These are phyloP conservation scores for Cataglyphis hispanica DNA, from an alignment of 1,140 invertebrate genomes.

Conservation along the genomic window DNA sequence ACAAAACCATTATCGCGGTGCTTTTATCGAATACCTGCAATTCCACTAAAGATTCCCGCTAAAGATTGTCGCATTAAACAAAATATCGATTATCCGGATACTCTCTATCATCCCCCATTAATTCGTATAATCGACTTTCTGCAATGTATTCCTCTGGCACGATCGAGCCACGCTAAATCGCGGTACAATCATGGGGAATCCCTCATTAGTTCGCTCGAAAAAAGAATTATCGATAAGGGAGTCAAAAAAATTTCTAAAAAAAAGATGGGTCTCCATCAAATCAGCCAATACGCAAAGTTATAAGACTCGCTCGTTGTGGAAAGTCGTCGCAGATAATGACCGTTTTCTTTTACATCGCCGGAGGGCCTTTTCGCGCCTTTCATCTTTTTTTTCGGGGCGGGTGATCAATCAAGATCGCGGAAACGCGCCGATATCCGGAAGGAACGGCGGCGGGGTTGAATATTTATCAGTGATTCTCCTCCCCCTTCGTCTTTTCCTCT, in stretches of 20 bases:
- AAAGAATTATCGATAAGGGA: background rate
- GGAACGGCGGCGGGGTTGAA: slow-evolving; percentile 68
- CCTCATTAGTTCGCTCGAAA: background rate
- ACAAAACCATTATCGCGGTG: background rate
- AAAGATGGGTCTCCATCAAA: slow-evolving; percentile 28
- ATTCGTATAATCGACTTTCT: slow-evolving; percentile 35
- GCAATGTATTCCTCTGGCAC: background rate
- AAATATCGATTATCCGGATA: slow-evolving; percentile 35
- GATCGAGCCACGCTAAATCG: slow-evolving; percentile 20
- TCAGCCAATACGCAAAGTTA: slow-evolving; percentile 9
- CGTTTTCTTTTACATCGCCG: slow-evolving; percentile 43
- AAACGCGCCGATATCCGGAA: slow-evolving; percentile 52
- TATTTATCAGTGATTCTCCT: slow-evolving; percentile 70
- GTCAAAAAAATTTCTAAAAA: slow-evolving; percentile 7
- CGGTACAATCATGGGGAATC: slow-evolving; percentile 6
- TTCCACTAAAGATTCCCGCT: no score
- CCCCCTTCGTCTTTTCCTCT: background rate
- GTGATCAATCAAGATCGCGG: slow-evolving; percentile 69
- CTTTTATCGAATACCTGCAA: slow-evolving; percentile 36
- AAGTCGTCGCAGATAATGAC: slow-evolving; percentile 56
- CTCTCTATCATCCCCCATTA: slow-evolving; percentile 18
- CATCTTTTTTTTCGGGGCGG: background rate
- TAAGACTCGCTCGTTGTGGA: slow-evolving; percentile 9
- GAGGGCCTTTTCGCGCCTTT: slow-evolving; percentile 18
- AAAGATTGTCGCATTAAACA: slow-evolving; percentile 44